These are phyloP conservation scores for Adelphocoris suturalis DNA, from an alignment of 2,888 invertebrate species.

Conservation along the genomic window DNA sequence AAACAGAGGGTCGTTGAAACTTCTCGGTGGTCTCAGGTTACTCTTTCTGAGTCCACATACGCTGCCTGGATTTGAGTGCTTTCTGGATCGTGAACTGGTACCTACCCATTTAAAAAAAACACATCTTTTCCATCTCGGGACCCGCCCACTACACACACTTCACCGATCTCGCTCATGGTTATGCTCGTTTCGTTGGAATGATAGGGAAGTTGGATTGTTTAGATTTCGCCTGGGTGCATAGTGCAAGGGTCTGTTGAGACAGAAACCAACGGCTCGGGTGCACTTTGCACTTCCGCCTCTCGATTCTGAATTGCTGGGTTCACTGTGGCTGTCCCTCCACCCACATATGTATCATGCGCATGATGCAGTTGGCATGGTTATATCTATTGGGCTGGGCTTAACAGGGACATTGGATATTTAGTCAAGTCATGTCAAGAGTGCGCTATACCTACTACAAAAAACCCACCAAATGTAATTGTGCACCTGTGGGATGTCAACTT, in stretches of 20 bases:
- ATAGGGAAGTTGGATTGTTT: background rate
- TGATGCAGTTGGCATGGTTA: slow-evolving; percentile 76
- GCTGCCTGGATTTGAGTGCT: background rate
- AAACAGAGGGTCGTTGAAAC: no score
- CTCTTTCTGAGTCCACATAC: background rate
- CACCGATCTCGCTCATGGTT: no score
- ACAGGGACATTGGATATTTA: slow-evolving; percentile 76
- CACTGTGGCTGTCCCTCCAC: no score
- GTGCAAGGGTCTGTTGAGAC: slow-evolving; percentile 38
- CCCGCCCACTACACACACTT: slow-evolving; percentile 9
- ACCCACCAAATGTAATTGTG: slow-evolving; percentile 75
- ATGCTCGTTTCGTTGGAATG: background rate
- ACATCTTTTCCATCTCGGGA: slow-evolving; percentile 30
- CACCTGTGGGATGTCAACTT: slow-evolving; percentile 76
- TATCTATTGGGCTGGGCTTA: slow-evolving; percentile 76
- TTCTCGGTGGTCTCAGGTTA: background rate
- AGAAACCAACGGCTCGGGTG: slow-evolving; percentile 25
- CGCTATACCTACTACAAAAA: slow-evolving; percentile 73
- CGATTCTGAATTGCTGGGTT: background rate
- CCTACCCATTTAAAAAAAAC: no score
- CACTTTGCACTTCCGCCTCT: background rate
- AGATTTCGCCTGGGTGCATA: slow-evolving; percentile 30
- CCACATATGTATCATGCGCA: no score
- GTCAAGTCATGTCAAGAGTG: slow-evolving; percentile 75
- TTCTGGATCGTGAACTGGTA: slow-evolving; percentile 10